These are phyloP conservation scores for Leptatherina wallacei DNA, from an alignment of 2,797 vertebrate species.

Conservation along the genomic window DNA sequence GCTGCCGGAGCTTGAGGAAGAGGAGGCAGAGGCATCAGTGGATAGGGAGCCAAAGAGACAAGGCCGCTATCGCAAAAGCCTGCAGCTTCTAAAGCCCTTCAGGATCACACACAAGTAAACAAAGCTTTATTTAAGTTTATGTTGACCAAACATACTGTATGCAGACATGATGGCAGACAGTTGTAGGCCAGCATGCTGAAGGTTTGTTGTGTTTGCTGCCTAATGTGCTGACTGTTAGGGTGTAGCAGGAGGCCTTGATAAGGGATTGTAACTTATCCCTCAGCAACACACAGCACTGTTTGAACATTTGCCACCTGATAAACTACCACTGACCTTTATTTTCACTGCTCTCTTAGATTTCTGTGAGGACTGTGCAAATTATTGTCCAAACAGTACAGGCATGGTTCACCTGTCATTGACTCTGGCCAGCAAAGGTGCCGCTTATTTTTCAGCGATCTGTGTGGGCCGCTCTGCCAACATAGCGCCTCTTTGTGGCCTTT, in stretches of 20 bases:
- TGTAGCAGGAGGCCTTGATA: conserved; percentile 66
- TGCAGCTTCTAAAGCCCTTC: conserved; percentile 87
- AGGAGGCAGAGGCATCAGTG: conserved; percentile 55
- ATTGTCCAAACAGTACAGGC: conserved; percentile 78
- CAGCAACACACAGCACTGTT: conserved; percentile 56
- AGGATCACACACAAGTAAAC: conserved; percentile 86
- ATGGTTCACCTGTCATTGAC: conserved; percentile 68
- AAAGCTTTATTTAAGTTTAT: conserved; percentile 16
- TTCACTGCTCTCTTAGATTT: conserved; percentile 73
- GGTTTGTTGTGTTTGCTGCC: conserved; percentile 31
- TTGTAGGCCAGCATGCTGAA: background rate
- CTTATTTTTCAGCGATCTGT: conserved; percentile 35
- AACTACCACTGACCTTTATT: conserved; percentile 49
- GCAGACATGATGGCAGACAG: background rate
- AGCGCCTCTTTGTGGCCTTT: conserved; percentile 53
- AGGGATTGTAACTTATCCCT: conserved; percentile 66
- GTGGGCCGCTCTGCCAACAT: conserved; percentile 48
- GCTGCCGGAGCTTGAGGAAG: conserved; percentile 71
- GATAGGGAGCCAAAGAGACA: conserved; percentile 64
- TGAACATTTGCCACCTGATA: conserved; percentile 71
- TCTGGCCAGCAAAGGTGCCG: conserved; percentile 50
- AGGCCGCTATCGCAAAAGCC: conserved; percentile 82
- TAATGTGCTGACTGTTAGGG: conserved; percentile 24
- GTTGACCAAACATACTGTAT: conserved; percentile 9
- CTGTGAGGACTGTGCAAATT: conserved; percentile 77